Conservation (phyloP, 2,113 vertebrate genomes). For the Stercorarius parasiticus region DNA sequence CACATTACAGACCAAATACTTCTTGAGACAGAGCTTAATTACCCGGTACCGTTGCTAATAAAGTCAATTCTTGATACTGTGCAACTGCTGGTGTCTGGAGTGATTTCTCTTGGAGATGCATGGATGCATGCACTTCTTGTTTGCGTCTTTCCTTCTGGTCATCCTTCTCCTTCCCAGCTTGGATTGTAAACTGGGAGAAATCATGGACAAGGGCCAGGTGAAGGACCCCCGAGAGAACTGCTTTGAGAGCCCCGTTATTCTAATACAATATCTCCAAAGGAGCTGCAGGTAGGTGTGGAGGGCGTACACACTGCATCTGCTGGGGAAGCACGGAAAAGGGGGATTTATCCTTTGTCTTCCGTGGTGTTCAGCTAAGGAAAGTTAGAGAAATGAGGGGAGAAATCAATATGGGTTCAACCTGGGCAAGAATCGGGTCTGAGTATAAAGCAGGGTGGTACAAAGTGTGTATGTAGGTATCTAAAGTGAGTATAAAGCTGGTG, state of each 20-base stretch:
- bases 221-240: not conserved
- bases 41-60: not conserved
- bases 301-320: not conserved
- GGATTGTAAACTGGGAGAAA: not conserved
- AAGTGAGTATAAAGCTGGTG: not conserved
- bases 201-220: not conserved
- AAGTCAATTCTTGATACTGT: conserved; percentile 3
- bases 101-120: not conserved
- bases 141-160: not conserved
- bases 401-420: not conserved
- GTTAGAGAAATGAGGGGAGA: not conserved
- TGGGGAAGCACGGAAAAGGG: not conserved
- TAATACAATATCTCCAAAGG: not conserved
- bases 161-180: not conserved
- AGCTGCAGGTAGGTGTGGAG: not conserved
- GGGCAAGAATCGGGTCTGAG: not conserved
- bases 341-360: not conserved
- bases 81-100: not conserved
- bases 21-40: not conserved
- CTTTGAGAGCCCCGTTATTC: not conserved
- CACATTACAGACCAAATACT: not conserved
- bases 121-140: not conserved
- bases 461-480: no score
- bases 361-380: not conserved
- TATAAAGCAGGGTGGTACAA: not conserved